phyloP scores from a whole-genome alignment of 2,797 vertebrate genomes.

The Danio choprae region DNA sequence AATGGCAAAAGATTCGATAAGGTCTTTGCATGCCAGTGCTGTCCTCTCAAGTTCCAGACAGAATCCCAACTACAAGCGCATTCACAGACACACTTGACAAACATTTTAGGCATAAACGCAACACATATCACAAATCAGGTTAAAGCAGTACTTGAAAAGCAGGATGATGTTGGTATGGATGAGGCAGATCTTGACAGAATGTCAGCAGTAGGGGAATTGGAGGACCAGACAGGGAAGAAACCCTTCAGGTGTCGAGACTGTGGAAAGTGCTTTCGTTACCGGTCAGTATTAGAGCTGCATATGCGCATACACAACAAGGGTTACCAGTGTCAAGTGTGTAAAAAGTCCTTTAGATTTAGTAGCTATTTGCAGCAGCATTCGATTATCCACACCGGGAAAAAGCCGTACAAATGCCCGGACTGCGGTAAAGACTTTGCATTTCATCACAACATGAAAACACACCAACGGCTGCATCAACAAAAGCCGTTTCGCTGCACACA shows the following conservation, averaged over 20 bases:
- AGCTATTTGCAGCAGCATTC: constrained; percentile 84
- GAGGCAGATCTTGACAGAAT: constrained; percentile 57
- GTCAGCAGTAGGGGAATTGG: constrained; percentile 62
- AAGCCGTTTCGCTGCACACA: constrained; percentile 82
- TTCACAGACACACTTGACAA: constrained; percentile 66
- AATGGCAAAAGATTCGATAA: constrained; percentile 65
- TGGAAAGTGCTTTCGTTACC: constrained; percentile 80
- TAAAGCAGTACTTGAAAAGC: constrained; percentile 65
- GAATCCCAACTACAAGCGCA: constrained; percentile 74
- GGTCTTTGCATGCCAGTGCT: constrained; percentile 74
- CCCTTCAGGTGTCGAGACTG: constrained; percentile 79
- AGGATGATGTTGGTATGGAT: constrained; percentile 59
- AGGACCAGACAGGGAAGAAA: constrained; percentile 67
- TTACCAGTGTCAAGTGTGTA: constrained; percentile 81
- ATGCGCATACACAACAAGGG: constrained; percentile 84
- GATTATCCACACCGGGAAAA: constrained; percentile 83
- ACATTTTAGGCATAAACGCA: constrained; percentile 15
- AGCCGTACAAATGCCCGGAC: constrained; percentile 82
- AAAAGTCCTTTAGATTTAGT: constrained; percentile 81
- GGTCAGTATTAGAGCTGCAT: constrained; percentile 81
- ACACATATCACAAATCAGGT: constrained; percentile 55
- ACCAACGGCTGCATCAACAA: constrained; percentile 81
- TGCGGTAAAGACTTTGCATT: constrained; percentile 85
- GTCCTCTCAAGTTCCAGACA: constrained; percentile 73
- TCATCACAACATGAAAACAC: constrained; percentile 84